Conservation (phyloP, 2,113 vertebrate genomes). For the Sakesphorus luctuosus region DNA sequence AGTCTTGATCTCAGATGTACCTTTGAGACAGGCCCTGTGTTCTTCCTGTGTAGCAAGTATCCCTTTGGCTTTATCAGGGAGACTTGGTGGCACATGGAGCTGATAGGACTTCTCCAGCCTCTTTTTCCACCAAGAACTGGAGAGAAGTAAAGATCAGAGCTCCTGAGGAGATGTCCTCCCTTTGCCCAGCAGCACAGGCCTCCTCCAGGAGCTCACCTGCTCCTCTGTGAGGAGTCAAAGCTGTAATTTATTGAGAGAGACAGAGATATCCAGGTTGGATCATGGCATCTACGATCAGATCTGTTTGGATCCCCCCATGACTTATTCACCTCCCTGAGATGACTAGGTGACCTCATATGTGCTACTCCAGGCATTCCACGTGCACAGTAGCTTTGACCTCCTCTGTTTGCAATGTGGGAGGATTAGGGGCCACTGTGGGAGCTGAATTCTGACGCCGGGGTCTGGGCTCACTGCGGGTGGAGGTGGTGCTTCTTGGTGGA, state of each 20-base stretch:
- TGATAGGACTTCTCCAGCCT: not conserved
- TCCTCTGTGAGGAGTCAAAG: not conserved
- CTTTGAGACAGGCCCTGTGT: not conserved
- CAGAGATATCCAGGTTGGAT: not conserved
- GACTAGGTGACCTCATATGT: not conserved
- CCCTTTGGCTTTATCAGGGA: not conserved
- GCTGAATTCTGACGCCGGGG: not conserved
- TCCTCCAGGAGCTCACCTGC: not conserved
- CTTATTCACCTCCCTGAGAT: not conserved
- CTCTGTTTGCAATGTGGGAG: accelerated
- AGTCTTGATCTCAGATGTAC: not conserved
- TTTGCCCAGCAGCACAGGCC: not conserved
- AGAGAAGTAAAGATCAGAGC: not conserved
- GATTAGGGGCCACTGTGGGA: not conserved
- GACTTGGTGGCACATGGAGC: not conserved
- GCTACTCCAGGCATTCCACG: not conserved
- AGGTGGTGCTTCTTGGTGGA: not conserved
- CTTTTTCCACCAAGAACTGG: not conserved
- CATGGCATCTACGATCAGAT: not conserved
- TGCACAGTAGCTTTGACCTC: not conserved
- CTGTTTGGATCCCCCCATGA: not conserved
- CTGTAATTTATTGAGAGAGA: not conserved
- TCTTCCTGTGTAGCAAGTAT: not conserved
- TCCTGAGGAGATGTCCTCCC: not conserved
- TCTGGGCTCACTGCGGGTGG: not conserved